Evolutionary conservation across 2,113 vertebrate species (phyloP), one percentile per base, ranked within the genome.

Genomic region (Climacteris rufus): DNA sequence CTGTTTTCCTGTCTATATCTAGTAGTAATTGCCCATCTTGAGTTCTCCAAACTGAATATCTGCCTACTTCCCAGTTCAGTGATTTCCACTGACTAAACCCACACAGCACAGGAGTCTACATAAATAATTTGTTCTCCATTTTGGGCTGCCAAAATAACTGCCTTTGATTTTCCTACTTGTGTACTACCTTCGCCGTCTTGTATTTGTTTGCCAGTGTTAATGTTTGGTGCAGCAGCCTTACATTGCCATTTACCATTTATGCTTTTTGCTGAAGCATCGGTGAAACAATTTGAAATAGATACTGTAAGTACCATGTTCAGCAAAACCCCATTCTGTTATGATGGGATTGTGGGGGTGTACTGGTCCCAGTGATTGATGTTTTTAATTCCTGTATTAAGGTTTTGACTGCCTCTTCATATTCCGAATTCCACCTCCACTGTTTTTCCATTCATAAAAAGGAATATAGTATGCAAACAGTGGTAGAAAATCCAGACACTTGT

Each of bases 391-490:
- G 13, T 39, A 44, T 45, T 45, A 52, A 39, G 20, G 28, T 57
- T 78, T 84, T 84, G 44, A 44, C 13, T 78, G 16, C 28, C 50
- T 65, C 81, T 79, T 79, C 44, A 35, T 52, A 57, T n/a, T 91
- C 44, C 0, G 0, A n/a, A 59, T 79, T 71, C 74, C 15, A 25
- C 6, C 44, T 52, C 6, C 2, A 0, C 37, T n/a, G 24, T 78
- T 90, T 59, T 78, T 20, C 11, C 20, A 31, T 49, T 78, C 56
- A 44, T 45, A 11, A 64, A 83, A 83, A 6, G 0, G 4, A 56
- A n/a, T 83, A 70, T 8, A 57, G 28, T 33, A 22, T 24, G 19
- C 64, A 70, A 70, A 19, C 6, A 39, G 20, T 71, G 23, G 10
- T 78, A 71, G 64, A 64, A 64, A 83, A 57, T 64, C 27, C 64